Conservation (phyloP, 2,797 vertebrate species). For the Eupleurogrammus muticus region DNA sequence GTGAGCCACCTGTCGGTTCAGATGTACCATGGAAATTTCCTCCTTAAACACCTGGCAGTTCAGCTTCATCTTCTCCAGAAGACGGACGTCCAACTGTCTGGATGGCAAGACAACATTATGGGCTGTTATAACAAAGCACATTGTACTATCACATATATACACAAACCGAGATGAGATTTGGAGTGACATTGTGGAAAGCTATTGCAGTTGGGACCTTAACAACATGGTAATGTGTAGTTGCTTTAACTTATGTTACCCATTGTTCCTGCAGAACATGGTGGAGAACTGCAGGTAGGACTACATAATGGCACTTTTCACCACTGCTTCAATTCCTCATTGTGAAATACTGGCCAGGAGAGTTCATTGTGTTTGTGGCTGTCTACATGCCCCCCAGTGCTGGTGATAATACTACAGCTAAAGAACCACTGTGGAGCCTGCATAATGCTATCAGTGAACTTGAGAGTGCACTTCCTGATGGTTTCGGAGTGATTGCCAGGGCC, state of each 20-base stretch:
- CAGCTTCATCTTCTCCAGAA: slow-evolving; percentile 81
- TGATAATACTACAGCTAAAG: too few species aligned
- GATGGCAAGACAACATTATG: slow-evolving; percentile 25
- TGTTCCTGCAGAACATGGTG: background rate
- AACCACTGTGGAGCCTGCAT: too few species aligned
- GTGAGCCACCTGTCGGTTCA: slow-evolving; percentile 73
- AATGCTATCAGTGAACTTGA: too few species aligned
- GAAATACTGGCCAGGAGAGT: too few species aligned
- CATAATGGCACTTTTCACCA: background rate
- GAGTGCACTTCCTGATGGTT: too few species aligned
- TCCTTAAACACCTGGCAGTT: slow-evolving; percentile 84
- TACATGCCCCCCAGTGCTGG: too few species aligned
- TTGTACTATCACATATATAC: background rate
- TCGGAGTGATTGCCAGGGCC: too few species aligned
- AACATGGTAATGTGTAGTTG: background rate
- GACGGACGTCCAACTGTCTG: slow-evolving; percentile 76
- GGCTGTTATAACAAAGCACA: background rate
- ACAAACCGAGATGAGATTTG: slow-evolving; percentile 1
- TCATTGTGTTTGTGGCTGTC: too few species aligned
- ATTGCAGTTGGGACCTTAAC: background rate
- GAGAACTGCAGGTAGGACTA: background rate
- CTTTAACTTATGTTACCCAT: background rate
- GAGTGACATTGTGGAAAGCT: background rate
- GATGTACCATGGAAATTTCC: slow-evolving; percentile 80
- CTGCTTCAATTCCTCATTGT: too few species aligned